A percentile compares a stretch with the other conserved stretches of the same genome.
These are phyloP conservation scores for Montipora cactus DNA, from an alignment of 64 coral and sea anemone species.

Conservation along the genomic window DNA sequence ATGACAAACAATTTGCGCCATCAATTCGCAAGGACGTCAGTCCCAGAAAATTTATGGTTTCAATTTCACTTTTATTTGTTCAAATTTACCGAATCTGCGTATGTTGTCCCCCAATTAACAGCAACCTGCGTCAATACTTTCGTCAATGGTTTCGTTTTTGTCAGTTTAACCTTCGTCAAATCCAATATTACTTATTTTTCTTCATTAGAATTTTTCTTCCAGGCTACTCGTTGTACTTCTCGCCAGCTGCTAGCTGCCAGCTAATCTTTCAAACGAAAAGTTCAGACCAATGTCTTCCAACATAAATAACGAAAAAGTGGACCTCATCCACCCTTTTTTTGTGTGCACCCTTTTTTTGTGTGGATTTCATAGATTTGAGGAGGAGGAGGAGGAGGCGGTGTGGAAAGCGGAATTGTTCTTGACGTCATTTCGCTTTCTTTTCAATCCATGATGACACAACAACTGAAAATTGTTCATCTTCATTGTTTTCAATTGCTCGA, in stretches of 20 bases:
- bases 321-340: too few species aligned
- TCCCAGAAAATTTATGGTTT: background rate
- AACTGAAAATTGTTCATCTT: too few species aligned
- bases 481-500: too few species aligned
- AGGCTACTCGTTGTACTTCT: background rate
- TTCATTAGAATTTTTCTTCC: background rate
- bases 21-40: background rate
- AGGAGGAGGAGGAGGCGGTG: too few species aligned
- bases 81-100: background rate
- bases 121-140: slow-evolving; percentile 1
- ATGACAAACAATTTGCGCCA: background rate
- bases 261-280: background rate
- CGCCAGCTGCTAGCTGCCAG: background rate
- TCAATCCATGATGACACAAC: too few species aligned
- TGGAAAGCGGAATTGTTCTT: too few species aligned
- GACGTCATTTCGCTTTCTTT: too few species aligned
- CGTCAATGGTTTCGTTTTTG: background rate
- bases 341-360: too few species aligned
- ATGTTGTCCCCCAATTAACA: background rate
- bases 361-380: too few species aligned
- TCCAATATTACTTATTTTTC: background rate
- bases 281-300: too few species aligned
- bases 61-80: slow-evolving; percentile 7
- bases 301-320: too few species aligned
- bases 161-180: background rate